Base-by-base conservation (phyloP, 2,888 invertebrate genomes). In the Metellina segmentata region DNA sequence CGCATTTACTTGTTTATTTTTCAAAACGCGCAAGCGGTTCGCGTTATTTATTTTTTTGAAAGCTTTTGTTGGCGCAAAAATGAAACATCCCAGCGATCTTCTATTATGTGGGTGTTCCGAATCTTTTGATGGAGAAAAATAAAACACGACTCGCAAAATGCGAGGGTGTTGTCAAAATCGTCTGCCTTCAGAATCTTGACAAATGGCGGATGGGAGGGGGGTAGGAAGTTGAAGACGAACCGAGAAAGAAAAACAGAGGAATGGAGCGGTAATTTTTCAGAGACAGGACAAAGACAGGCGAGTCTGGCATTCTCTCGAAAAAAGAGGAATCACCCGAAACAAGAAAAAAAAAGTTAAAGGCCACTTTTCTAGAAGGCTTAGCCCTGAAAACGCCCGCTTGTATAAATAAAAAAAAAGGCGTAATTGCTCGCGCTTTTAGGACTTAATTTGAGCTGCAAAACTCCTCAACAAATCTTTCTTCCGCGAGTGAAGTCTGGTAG, bases 111-210 rank as follows among this genome's bases (percentile, higher is more conserved):
- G 90, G 90, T 86, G 90, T 91, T 91, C 78, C 34, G 77, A 91
- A 77, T 53, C 86, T 86, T 86, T 77, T 48, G 69, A 77, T 48
- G 61, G 52, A 74, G 85, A 74, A 48, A 85, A 75, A 81, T 86
- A 78, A 77, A 81, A 89, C 70, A 89, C 48, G 70, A 51, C 71
- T 52, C 34, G 77, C 79, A 90, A 85, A 90, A 75, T 61, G 81
- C 82, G 90, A 91, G 90, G 90, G 90, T 91, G 90, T 91, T 91
- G 90, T 91, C 90, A 79, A 77, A 86, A 69, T 81, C 81, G 86
- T 86, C 86, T 86, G 86, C 90, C 48, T 91, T 90, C 81, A 81
- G 34, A 72, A 53, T 53, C 19, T 81, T 90, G 90, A 90, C 90
- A 90, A 90, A 91, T 86, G 86, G 90, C 49, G 72, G 74, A 77